These are phyloP conservation scores for Drosophila paranaensis DNA, from an alignment of 2,888 invertebrate species.

Conservation along the genomic window DNA sequence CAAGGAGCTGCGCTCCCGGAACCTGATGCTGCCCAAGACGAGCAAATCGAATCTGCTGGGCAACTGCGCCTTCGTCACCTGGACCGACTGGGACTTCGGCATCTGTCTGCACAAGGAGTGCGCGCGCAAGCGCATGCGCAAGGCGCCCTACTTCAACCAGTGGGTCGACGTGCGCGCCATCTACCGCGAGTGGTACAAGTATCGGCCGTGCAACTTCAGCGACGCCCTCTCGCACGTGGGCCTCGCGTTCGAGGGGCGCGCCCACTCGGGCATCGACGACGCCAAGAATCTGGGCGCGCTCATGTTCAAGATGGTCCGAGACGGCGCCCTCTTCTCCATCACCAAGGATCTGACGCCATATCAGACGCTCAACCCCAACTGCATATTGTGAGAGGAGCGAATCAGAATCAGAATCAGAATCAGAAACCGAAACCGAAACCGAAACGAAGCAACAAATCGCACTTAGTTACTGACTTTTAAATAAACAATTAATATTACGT, in stretches of 20 bases:
- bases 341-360: slow-evolving; percentile 85
- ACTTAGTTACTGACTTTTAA: slow-evolving; percentile 52
- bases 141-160: slow-evolving; percentile 86
- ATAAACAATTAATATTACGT: slow-evolving; percentile 32
- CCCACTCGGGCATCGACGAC: slow-evolving; percentile 88
- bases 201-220: slow-evolving; percentile 85
- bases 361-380: slow-evolving; percentile 82
- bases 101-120: slow-evolving; percentile 87
- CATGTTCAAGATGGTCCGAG: slow-evolving; percentile 86
- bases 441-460: slow-evolving; percentile 29
- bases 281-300: slow-evolving; percentile 87
- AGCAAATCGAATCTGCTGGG: slow-evolving; percentile 85
- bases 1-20: slow-evolving; percentile 81
- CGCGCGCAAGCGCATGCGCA: slow-evolving; percentile 86
- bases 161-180: slow-evolving; percentile 87
- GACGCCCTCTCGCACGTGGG: slow-evolving; percentile 87
- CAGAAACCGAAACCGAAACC: slow-evolving; percentile 9
- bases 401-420: slow-evolving; percentile 5
- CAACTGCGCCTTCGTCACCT: slow-evolving; percentile 86
- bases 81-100: slow-evolving; percentile 88
- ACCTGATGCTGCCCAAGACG: slow-evolving; percentile 83
- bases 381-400: slow-evolving; percentile 67
- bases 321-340: slow-evolving; percentile 86
- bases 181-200: slow-evolving; percentile 86
- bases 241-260: slow-evolving; percentile 86